Evolutionary conservation across 2,113 vertebrate genomes (phyloP).

Genomic region (Pygoscelis adeliae): DNA sequence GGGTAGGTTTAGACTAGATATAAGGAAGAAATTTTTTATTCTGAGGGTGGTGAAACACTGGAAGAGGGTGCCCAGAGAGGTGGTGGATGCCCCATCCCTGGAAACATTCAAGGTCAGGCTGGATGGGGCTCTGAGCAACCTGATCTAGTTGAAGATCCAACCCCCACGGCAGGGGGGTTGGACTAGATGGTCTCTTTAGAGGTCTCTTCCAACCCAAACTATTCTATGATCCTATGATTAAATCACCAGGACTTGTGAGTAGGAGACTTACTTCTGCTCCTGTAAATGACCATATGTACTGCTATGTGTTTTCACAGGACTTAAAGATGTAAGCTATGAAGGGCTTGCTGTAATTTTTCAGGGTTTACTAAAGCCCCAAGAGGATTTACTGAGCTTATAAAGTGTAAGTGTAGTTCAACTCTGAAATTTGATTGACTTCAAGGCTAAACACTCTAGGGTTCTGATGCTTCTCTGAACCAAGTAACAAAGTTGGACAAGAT

Average conservation of each 20-base stretch:
- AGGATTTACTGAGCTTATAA: not conserved
- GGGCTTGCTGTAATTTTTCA: not conserved
- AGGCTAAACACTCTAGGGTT: not conserved
- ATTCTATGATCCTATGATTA: too few species aligned
- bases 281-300: not conserved
- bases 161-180: too few species aligned
- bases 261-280: not conserved
- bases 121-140: too few species aligned
- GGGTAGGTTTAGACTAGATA: too few species aligned
- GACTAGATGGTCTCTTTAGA: too few species aligned
- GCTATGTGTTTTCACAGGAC: not conserved
- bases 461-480: not conserved
- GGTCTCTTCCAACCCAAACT: too few species aligned
- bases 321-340: not conserved
- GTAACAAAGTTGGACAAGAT: not conserved
- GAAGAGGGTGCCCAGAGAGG: too few species aligned
- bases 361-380: not conserved
- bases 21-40: too few species aligned
- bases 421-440: not conserved
- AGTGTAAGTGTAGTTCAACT: not conserved
- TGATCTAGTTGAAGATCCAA: too few species aligned
- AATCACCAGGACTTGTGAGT: not conserved
- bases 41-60: too few species aligned
- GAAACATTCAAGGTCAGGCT: too few species aligned
- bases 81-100: too few species aligned